Conservation (phyloP, 2,113 vertebrate species). For the Zootoca vivipara region DNA sequence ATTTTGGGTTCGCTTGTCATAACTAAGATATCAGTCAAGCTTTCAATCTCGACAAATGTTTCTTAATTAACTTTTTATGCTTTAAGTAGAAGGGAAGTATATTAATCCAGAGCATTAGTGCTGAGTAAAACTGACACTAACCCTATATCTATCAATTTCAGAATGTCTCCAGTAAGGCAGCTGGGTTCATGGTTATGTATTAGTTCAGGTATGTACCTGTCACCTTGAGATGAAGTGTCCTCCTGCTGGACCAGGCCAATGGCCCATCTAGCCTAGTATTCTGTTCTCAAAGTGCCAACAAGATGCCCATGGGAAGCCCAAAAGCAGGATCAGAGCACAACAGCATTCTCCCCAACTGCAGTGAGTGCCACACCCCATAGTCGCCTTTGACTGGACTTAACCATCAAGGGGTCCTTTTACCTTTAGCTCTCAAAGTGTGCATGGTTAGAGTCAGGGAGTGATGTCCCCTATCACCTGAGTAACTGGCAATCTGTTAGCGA, state of each 20-base stretch:
- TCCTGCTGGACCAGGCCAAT: too few species aligned
- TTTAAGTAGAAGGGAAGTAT: constrained; percentile 32
- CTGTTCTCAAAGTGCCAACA: too few species aligned
- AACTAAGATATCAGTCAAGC: constrained; percentile 47
- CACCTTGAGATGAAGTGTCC: too few species aligned
- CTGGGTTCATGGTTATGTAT: neutral
- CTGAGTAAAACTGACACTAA: constrained; percentile 9
- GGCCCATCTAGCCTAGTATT: too few species aligned
- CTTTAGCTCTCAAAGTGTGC: neutral
- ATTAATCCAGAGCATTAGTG: constrained; percentile 10
- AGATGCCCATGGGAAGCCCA: too few species aligned
- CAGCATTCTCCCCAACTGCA: too few species aligned
- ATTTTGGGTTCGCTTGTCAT: constrained; percentile 55
- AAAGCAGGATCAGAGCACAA: too few species aligned
- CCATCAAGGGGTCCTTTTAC: too few species aligned
- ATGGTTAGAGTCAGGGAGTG: neutral
- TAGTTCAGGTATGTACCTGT: too few species aligned
- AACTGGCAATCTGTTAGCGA: neutral
- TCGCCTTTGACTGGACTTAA: too few species aligned
- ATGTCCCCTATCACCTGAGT: neutral
- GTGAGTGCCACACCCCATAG: too few species aligned
- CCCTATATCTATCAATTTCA: constrained; percentile 40
- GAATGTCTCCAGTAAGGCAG: constrained; percentile 31
- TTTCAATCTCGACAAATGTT: constrained; percentile 54
- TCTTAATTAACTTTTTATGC: constrained; percentile 49